Evolutionary conservation across 2,888 invertebrate genomes (phyloP), one percentile per base, ranked within the genome.

Genomic region (Ommatoiulus sabulosus): DNA sequence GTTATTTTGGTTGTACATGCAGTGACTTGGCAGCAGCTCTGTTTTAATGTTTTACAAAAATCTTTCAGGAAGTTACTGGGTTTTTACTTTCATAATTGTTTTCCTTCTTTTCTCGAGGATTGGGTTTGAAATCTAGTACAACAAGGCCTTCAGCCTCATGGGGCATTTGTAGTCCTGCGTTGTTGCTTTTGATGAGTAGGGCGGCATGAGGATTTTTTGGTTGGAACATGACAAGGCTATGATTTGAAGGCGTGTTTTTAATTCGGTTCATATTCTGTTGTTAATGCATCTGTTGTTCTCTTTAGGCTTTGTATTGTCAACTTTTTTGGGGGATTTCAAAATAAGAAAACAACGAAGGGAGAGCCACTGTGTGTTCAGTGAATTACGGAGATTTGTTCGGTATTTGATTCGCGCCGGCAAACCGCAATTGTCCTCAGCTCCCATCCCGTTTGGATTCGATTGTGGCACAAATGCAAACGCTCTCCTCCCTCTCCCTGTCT

Each of bases 241-340:
- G 35, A 35, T 80, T 80, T 80, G 80, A 35, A 80, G 80, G 35
- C 80, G 80, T 80, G 80, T 80, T 80, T 80, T 80, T 80, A 80
- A 80, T 80, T 80, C 80, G 80, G 80, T 80, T 80, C 35, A 80
- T 80, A 80, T 80, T 80, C 80, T 80, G 80, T 80, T 80, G 80
- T 80, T 80, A 12, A 35, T 80, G 80, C 80, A 80, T 80, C 80
- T 80, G 80, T 80, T 80, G 80, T 80, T 10, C 80, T 80, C 80
- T 80, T 80, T 80, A 80, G 80, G 80, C 80, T 80, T 80, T 80
- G 80, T 80, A 80, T 80, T 80, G 80, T 80, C 80, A 80, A 80
- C 72, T 24, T 72, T 72, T 72, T 72, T 63, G 72, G 24, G 72
- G 52, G 72, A 24, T 72, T 72, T 72, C 24, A 24, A 8, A 72